Percentiles rank a stretch among this genome's conserved stretches.
These are phyloP conservation scores for Eidolon helvum DNA, from an alignment of 2,113 vertebrate genomes.

Conservation along the genomic window DNA sequence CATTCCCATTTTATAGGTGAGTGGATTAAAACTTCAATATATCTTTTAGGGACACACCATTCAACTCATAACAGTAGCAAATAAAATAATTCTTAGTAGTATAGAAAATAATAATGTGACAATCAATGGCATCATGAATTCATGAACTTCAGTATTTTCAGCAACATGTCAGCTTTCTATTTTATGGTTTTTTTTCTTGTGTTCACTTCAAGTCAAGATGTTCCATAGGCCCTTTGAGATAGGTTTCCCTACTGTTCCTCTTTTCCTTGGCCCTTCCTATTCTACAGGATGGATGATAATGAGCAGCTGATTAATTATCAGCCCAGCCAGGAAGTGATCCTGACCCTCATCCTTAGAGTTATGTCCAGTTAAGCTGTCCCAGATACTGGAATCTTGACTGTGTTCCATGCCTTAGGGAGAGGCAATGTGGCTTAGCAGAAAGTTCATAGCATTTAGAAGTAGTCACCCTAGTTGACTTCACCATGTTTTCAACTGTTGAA, in stretches of 20 bases:
- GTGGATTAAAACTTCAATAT: neutral
- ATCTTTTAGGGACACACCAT: neutral
- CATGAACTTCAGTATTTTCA: neutral
- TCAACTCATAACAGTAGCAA: neutral
- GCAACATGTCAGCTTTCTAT: neutral
- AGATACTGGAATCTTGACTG: neutral
- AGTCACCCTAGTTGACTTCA: neutral
- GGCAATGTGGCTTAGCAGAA: neutral
- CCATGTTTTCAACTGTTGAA: neutral
- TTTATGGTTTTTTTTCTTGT: neutral
- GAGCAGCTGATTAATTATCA: slow-evolving; percentile 59
- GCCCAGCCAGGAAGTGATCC: neutral
- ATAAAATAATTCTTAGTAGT: neutral
- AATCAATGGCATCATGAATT: neutral
- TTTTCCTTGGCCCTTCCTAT: neutral
- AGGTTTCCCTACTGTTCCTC: neutral
- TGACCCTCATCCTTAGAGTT: neutral
- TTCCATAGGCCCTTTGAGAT: neutral
- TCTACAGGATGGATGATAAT: slow-evolving; percentile 18
- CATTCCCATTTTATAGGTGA: neutral
- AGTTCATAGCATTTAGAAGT: neutral
- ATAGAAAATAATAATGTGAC: neutral
- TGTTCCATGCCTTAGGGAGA: neutral
- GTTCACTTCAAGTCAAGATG: neutral
- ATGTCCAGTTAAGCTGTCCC: neutral